phyloP scores from a whole-genome alignment of 35 echinoderm and acorn worm genomes.

The Heliocidaris erythrogramma region DNA sequence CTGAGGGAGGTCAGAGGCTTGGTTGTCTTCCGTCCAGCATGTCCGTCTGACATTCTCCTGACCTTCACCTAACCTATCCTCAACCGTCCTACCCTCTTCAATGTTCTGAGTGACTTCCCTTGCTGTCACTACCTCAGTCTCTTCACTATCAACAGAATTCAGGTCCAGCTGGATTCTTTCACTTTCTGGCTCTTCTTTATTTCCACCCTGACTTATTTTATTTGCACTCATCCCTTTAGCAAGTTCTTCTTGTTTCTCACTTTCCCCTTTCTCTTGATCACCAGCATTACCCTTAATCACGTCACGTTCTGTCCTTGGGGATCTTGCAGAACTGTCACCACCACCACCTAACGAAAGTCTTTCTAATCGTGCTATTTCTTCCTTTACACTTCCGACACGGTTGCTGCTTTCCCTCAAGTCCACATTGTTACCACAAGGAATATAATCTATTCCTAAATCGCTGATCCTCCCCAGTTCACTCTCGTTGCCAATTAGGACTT shows the following conservation, averaged over 20 bases:
- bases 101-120: conserved; percentile 12
- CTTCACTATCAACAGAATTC: conserved; percentile 54
- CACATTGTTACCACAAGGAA: not conserved
- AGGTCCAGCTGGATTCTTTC: conserved; percentile 47
- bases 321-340: not conserved
- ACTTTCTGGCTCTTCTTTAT: not conserved
- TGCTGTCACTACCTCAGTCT: conserved; percentile 48
- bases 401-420: not conserved
- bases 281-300: not conserved
- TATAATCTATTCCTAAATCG: not conserved
- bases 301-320: not conserved
- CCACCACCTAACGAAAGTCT: conserved; percentile 18
- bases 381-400: not conserved
- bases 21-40: not conserved
- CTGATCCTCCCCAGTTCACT: conserved; percentile 33
- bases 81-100: not conserved
- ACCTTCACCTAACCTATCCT: not conserved
- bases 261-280: not conserved
- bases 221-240: not conserved
- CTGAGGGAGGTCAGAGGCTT: not conserved
- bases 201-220: not conserved
- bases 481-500: conserved; percentile 49
- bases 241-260: not conserved
- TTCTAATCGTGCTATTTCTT: conserved; percentile 21
- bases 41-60: not conserved